A percentile compares a stretch with the other conserved stretches of the same genome.
phyloP scores from a whole-genome alignment of 2,888 invertebrate genomes.

The Eudasyphora cyanicolor region DNA sequence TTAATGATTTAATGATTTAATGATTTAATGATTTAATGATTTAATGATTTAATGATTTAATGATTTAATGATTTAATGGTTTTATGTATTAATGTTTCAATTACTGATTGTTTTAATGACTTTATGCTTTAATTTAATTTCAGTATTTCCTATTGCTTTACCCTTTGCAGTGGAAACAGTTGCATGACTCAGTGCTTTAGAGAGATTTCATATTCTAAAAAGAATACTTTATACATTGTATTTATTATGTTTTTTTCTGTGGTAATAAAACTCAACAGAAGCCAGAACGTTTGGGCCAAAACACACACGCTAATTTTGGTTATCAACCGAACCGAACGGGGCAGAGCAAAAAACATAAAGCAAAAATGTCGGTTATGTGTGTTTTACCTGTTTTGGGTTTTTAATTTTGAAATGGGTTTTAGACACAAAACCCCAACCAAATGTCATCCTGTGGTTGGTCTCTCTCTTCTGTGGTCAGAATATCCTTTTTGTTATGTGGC shows the following conservation, averaged over 20 bases:
- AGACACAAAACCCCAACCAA: neutral
- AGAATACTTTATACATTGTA: neutral
- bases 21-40: too few relatives aligned
- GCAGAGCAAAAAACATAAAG: neutral
- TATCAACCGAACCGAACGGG: neutral
- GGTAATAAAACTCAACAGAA: neutral
- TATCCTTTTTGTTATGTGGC: neutral
- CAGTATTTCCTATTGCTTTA: neutral
- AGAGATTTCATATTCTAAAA: neutral
- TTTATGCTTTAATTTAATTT: too few relatives aligned
- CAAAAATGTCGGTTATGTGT: neutral
- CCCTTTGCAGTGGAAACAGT: neutral
- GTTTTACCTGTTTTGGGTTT: slow-evolving; percentile 27
- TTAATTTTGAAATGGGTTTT: slow-evolving; percentile 27
- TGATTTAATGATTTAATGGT: too few relatives aligned
- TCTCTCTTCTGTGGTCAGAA: neutral
- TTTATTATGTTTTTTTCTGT: neutral
- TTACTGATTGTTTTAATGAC: too few relatives aligned
- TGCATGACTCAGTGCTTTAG: slow-evolving; percentile 7
- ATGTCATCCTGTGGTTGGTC: slow-evolving; percentile 11
- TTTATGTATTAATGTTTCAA: too few relatives aligned
- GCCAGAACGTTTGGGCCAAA: neutral
- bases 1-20: too few relatives aligned
- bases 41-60: too few relatives aligned
- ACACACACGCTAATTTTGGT: slow-evolving; percentile 23